Conservation (phyloP, 2,797 vertebrate species). For the Argya squamiceps region DNA sequence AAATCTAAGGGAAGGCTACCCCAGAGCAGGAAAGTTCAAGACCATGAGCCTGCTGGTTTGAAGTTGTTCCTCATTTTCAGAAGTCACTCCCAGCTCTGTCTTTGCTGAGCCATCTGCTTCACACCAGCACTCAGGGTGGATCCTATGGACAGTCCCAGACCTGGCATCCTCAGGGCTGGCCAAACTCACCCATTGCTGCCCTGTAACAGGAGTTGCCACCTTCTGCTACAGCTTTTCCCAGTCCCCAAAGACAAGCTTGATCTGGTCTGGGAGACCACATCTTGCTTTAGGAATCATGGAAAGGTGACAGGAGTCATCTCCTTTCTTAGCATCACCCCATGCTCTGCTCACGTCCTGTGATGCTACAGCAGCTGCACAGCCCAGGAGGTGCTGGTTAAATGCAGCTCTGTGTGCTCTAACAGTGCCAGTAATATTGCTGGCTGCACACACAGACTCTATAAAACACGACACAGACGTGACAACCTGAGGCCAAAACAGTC, state of each 20-base stretch:
- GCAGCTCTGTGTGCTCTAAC: background rate
- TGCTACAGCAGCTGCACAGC: background rate
- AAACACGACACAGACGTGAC: background rate
- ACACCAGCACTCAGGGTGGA: rapidly evolving
- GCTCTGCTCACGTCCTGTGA: rapidly evolving
- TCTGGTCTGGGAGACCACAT: rapidly evolving
- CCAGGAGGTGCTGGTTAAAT: background rate
- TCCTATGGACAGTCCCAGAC: rapidly evolving
- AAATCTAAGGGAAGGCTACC: background rate
- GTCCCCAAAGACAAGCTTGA: background rate
- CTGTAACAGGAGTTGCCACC: rapidly evolving
- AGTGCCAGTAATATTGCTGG: rapidly evolving
- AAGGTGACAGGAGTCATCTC: background rate
- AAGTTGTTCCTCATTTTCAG: background rate
- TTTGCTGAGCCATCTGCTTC: background rate
- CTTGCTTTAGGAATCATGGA: rapidly evolving
- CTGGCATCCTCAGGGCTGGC: background rate
- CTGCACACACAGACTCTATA: background rate
- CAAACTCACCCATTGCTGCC: background rate
- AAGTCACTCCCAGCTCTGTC: background rate
- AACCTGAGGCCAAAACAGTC: background rate
- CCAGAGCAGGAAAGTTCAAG: background rate
- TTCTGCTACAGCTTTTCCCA: background rate
- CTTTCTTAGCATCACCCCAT: background rate
- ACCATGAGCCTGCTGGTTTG: background rate